Conservation (phyloP, 2,797 vertebrate species). For the Rhinella marina region DNA sequence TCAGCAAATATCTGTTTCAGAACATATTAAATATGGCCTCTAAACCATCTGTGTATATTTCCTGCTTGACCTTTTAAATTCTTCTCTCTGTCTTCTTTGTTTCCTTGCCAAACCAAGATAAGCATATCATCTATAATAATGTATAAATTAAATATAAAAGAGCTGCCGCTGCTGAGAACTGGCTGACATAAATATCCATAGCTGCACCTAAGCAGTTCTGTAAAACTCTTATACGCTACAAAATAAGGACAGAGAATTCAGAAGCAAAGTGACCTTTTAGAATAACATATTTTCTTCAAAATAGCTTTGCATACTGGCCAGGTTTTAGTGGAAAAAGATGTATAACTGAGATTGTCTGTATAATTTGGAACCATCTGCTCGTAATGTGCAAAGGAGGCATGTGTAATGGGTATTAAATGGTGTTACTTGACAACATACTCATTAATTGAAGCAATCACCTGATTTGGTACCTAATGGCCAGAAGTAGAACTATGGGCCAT, state of each 20-base stretch:
- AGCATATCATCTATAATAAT: slow-evolving; percentile 52
- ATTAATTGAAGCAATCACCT: slow-evolving; percentile 66
- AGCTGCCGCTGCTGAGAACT: slow-evolving; percentile 22
- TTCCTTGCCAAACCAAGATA: slow-evolving; percentile 48
- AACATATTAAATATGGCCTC: slow-evolving; percentile 23
- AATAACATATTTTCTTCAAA: slow-evolving; percentile 42
- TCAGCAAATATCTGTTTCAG: slow-evolving; percentile 5
- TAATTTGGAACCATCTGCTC: slow-evolving; percentile 51
- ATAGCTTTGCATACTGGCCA: background rate
- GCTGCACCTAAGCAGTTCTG: slow-evolving; percentile 22
- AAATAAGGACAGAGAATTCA: background rate
- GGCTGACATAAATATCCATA: slow-evolving; percentile 51
- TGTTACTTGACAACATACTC: slow-evolving; percentile 60
- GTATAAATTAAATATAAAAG: slow-evolving; percentile 50
- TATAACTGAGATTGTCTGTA: slow-evolving; percentile 17
- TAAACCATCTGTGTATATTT: slow-evolving; percentile 48
- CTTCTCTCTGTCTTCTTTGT: slow-evolving; percentile 34
- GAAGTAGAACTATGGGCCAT: slow-evolving; percentile 67
- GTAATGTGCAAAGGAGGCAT: slow-evolving; percentile 37
- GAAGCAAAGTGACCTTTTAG: slow-evolving; percentile 24
- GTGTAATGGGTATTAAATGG: slow-evolving; percentile 54
- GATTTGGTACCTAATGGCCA: slow-evolving; percentile 67
- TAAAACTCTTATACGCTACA: slow-evolving; percentile 6
- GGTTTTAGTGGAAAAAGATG: slow-evolving; percentile 34
- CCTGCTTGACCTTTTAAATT: slow-evolving; percentile 39